Conservation (phyloP, 1,140 invertebrate species). For the Zaprionus inermis region DNA sequence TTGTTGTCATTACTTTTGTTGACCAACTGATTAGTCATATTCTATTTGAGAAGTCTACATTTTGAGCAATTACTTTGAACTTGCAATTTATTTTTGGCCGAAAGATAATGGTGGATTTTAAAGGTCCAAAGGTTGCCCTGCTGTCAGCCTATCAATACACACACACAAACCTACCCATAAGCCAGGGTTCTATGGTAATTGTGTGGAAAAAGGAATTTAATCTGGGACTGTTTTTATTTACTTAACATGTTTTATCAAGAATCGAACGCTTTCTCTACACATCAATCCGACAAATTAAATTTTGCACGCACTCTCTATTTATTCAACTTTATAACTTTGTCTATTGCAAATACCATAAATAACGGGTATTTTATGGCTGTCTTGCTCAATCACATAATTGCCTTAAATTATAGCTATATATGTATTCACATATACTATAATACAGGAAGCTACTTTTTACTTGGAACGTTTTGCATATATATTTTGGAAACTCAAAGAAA, state of each 20-base stretch:
- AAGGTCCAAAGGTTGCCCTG: slow-evolving; percentile 11
- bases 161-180: neutral
- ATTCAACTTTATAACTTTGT: neutral
- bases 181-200: neutral
- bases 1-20: slow-evolving; percentile 15
- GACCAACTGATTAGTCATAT: slow-evolving; percentile 32
- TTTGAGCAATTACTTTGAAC: slow-evolving; percentile 39
- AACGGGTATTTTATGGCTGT: neutral
- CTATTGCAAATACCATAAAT: neutral
- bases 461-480: neutral
- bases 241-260: neutral
- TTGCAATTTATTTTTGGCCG: neutral
- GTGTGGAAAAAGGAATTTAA: neutral
- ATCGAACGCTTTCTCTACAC: neutral
- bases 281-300: neutral
- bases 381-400: neutral
- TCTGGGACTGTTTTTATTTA: neutral
- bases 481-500: neutral
- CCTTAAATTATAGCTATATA: too few species aligned
- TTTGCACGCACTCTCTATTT: too few species aligned
- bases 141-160: neutral
- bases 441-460: neutral
- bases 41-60: slow-evolving; percentile 4
- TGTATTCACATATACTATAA: neutral
- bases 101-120: slow-evolving; percentile 18